Conservation (phyloP, 2,113 vertebrate species). For the Percina caprodes region DNA sequence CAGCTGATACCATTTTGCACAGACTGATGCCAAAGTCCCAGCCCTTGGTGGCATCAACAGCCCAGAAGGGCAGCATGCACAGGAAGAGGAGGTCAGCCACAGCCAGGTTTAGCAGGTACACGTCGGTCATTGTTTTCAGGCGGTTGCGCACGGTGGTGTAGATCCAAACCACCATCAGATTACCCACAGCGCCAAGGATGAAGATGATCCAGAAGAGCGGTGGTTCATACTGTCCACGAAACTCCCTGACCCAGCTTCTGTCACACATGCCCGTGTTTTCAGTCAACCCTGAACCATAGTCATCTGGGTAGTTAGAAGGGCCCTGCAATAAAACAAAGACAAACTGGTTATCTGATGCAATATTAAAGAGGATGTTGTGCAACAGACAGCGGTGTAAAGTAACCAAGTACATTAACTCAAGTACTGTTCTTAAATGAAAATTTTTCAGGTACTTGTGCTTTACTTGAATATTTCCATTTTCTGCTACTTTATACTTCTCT, state of each 20-base stretch:
- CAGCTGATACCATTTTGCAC: conserved; percentile 87
- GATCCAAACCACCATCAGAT: conserved; percentile 87
- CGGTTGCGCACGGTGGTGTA: conserved; percentile 86
- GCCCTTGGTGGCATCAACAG: conserved; percentile 77
- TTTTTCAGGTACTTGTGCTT: background rate
- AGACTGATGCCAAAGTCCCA: conserved; percentile 85
- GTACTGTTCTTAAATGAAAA: too few species aligned
- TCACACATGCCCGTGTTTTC: conserved; percentile 72
- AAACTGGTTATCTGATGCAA: background rate
- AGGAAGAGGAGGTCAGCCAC: conserved; percentile 92
- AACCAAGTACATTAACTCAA: background rate
- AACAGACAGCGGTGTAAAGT: background rate
- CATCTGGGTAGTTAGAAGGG: background rate
- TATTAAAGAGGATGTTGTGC: background rate
- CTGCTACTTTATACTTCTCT: background rate
- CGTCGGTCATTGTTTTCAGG: conserved; percentile 89
- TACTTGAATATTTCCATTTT: background rate
- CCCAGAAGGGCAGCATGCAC: conserved; percentile 92
- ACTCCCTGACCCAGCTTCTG: conserved; percentile 78
- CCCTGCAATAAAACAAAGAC: conserved; percentile 45
- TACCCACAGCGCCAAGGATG: conserved; percentile 85
- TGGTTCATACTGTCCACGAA: conserved; percentile 83
- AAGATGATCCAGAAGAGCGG: conserved; percentile 89
- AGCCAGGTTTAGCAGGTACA: conserved; percentile 90
- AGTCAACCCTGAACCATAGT: background rate